These are phyloP conservation scores for Monodelphis domestica DNA, from an alignment of 2,797 vertebrate genomes.

Conservation along the genomic window DNA sequence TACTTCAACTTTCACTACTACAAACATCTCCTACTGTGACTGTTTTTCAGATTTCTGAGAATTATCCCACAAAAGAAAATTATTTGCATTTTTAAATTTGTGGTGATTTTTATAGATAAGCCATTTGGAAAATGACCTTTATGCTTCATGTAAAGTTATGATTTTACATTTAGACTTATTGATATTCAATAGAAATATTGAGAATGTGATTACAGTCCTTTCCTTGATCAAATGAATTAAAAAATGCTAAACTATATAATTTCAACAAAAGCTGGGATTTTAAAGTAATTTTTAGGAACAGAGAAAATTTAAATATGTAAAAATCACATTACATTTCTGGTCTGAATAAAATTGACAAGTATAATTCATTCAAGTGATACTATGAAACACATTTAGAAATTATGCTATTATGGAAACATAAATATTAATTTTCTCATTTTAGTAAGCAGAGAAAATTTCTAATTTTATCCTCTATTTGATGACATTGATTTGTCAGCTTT, in stretches of 20 bases:
- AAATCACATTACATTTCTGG: constrained; percentile 14
- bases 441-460: neutral
- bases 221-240: neutral
- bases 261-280: neutral
- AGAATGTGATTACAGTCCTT: neutral
- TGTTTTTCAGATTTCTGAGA: neutral
- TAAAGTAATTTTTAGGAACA: constrained; percentile 12
- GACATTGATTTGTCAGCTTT: neutral
- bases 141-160: neutral
- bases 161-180: neutral
- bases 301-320: constrained; percentile 5
- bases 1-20: neutral
- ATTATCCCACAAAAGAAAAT: neutral
- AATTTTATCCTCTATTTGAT: neutral
- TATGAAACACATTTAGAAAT: neutral
- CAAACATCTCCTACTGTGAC: neutral
- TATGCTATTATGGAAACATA: constrained; percentile 33
- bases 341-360: neutral
- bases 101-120: neutral
- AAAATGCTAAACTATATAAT: neutral
- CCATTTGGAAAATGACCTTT: neutral
- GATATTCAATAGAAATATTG: neutral
- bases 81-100: neutral
- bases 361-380: neutral
- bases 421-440: constrained; percentile 18